A percentile compares a stretch with the other conserved stretches of the same genome.
These are phyloP conservation scores for Scaptomyza caliginosa DNA, from an alignment of 2,888 invertebrate genomes.

Conservation along the genomic window DNA sequence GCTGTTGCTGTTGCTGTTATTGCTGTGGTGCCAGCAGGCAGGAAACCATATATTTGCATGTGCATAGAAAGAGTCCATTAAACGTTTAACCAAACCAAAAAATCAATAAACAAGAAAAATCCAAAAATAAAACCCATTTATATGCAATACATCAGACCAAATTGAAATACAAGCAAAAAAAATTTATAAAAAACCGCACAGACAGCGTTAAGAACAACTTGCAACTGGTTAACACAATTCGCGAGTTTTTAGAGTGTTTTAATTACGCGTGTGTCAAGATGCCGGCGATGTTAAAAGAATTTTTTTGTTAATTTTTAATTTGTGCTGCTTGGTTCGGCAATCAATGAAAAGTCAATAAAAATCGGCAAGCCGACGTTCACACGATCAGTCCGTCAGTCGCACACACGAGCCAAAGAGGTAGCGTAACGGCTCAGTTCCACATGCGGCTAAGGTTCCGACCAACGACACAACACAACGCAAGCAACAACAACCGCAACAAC, in stretches of 20 bases:
- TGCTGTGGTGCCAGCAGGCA: constrained; percentile 30
- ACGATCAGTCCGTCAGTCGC: constrained; percentile 28
- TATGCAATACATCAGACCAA: constrained; percentile 57
- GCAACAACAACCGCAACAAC: constrained; percentile 28
- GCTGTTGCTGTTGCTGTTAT: constrained; percentile 12
- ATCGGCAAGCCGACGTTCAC: constrained; percentile 43
- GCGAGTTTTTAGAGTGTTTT: constrained; percentile 57
- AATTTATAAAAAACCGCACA: constrained; percentile 4
- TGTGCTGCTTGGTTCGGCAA: constrained; percentile 46
- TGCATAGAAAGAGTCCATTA: constrained; percentile 53
- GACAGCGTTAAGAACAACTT: constrained; percentile 3
- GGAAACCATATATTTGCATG: constrained; percentile 74
- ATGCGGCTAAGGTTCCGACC: constrained; percentile 36
- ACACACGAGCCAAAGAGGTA: constrained; percentile 66
- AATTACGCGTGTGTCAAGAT: constrained; percentile 59
- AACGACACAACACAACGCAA: constrained; percentile 6
- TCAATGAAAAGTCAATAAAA: constrained; percentile 75
- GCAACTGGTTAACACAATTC: constrained; percentile 56
- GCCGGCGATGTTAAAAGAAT: constrained; percentile 61
- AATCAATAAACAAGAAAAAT: constrained; percentile 13
- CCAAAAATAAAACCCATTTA: constrained; percentile 26
- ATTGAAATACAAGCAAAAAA: constrained; percentile 29
- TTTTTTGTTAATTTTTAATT: constrained; percentile 44
- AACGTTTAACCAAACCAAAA: constrained; percentile 10
- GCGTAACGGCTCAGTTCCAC: constrained; percentile 48